Base-by-base conservation (phyloP, 2,888 invertebrate genomes). In the Cheilosia pagana region DNA sequence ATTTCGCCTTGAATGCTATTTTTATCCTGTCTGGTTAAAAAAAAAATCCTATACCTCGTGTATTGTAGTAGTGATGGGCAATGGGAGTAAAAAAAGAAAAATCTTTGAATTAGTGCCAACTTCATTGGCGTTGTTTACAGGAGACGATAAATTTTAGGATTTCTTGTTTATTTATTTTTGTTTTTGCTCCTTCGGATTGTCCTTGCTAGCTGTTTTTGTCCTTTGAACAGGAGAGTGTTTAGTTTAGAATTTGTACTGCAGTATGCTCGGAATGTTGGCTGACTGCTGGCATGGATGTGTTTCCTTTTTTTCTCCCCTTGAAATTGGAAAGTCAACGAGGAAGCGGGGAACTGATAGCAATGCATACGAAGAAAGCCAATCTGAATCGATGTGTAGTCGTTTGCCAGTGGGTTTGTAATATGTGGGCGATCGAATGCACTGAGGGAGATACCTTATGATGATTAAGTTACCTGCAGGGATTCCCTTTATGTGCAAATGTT, bases 51-150 rank as follows among this genome's bases (percentile, higher is more conserved):
- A 48, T n/a, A n/a, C n/a, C n/a, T n/a, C n/a, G 28, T n/a, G 8
- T 16, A 2, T 21, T 23, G 45, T 31, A 28, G 16, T 43, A 59
- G 50, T 35, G 41, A 75, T 65, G 41, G 52, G 50, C 25, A 31
- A 75, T 65, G 41, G 52, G 14, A 59, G 43, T 45, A 59, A 63
- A 70, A 63, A 70, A 53, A 59, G 21, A 70, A 43, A 75, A 83
- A 68, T 68, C 74, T 78, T 83, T 83, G 83, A 83, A 83, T 83
- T 79, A 83, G 83, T 75, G 83, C 83, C 83, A 83, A 83, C 79
- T 79, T 79, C 83, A 83, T 70, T 83, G 83, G 63, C 74, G 74
- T 79, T 83, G 83, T 83, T 83, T 83, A 83, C 83, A 83, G 68
- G 74, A 79, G 74, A 74, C 74, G 63, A 83, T 83, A 83, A 78